phyloP scores from a whole-genome alignment of 1,140 invertebrate genomes.

The Procambarus virginalis region DNA sequence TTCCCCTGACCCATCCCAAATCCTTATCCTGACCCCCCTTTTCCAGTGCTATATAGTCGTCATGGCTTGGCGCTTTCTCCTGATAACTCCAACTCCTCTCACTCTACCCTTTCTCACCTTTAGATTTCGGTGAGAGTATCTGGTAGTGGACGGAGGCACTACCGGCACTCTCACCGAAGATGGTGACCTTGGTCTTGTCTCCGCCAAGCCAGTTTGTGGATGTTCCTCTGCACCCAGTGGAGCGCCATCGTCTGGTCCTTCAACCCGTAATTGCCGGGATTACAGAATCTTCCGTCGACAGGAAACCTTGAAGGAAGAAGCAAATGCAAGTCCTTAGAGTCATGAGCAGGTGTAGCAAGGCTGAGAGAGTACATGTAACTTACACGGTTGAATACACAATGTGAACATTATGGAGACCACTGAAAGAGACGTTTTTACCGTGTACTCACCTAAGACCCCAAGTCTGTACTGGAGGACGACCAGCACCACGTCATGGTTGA shows the following conservation, averaged over 20 bases:
- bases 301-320: conserved; percentile 70
- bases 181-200: conserved; percentile 77
- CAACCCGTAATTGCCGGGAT: conserved; percentile 75
- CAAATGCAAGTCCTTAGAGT: too few relatives aligned
- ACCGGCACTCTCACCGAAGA: conserved; percentile 80
- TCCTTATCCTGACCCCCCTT: too few relatives aligned
- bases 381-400: too few relatives aligned
- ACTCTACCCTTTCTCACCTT: conserved; percentile 32
- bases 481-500: conserved; percentile 76
- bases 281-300: conserved; percentile 72
- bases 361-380: too few relatives aligned
- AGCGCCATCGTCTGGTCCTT: conserved; percentile 78
- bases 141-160: conserved; percentile 78
- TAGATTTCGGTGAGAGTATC: conserved; percentile 75
- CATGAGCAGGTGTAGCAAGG: too few relatives aligned
- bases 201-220: conserved; percentile 79
- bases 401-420: too few relatives aligned
- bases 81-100: too few relatives aligned
- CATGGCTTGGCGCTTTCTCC: too few relatives aligned
- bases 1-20: too few relatives aligned
- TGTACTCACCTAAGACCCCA: conserved; percentile 76
- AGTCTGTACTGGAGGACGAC: conserved; percentile 80
- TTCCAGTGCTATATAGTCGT: too few relatives aligned
- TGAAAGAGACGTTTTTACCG: too few relatives aligned
- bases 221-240: conserved; percentile 76